These are phyloP conservation scores for Epinotia bilunana DNA, from an alignment of 2,888 invertebrate genomes.

Conservation along the genomic window DNA sequence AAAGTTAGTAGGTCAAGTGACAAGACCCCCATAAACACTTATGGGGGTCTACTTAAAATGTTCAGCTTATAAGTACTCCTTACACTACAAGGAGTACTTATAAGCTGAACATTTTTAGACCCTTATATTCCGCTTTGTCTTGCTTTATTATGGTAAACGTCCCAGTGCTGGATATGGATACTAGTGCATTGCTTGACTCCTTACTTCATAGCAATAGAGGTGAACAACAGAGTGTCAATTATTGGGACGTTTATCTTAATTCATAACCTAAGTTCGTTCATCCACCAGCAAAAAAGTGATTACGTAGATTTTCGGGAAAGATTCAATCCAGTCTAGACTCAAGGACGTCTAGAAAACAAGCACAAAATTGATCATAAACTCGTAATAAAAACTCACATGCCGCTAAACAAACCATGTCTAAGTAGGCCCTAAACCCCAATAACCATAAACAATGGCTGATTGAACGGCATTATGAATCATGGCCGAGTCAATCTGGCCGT, in stretches of 20 bases:
- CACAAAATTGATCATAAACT: not conserved
- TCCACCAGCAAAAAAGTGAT: not conserved
- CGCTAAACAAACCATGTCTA: not conserved
- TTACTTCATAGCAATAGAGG: no score
- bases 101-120: no score
- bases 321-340: not conserved
- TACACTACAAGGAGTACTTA: no score
- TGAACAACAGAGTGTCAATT: no score
- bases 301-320: not conserved
- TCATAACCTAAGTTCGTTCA: not conserved
- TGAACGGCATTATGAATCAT: slow-evolving; percentile 32
- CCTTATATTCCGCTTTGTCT: no score
- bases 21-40: no score
- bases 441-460: slow-evolving; percentile 35
- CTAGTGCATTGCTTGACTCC: no score
- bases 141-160: no score
- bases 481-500: slow-evolving; percentile 22
- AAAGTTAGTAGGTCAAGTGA: no score
- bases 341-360: not conserved
- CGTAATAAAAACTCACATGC: slow-evolving; percentile 1
- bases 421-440: slow-evolving; percentile 16
- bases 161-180: no score
- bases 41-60: no score
- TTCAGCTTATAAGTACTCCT: no score
- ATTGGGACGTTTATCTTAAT: not conserved